A percentile compares a stretch with the other conserved stretches of the same genome.
Evolutionary conservation across 1,140 invertebrate species (phyloP).

Genomic region (Subanguina moxae): DNA sequence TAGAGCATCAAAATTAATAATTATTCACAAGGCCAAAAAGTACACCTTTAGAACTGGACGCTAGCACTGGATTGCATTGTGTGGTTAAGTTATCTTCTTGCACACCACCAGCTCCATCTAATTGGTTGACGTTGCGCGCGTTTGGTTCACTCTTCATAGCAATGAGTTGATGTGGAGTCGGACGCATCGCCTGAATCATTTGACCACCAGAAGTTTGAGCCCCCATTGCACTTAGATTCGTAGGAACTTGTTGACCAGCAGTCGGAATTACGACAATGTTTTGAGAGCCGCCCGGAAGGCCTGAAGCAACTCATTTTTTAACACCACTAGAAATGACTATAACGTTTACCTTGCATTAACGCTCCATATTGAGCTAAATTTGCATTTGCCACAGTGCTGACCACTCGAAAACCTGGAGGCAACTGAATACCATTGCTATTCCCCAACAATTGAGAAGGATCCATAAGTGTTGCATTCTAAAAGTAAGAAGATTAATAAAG

Average conservation of each 20-base stretch:
- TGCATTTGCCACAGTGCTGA: not conserved
- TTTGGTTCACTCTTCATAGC: slow-evolving; percentile 3
- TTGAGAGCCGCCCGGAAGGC: not conserved
- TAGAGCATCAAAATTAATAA: not conserved
- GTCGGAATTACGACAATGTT: not conserved
- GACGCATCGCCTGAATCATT: not conserved
- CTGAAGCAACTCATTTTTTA: not conserved
- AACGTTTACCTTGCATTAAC: not conserved
- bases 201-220: not conserved
- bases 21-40: not conserved
- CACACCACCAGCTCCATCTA: slow-evolving; percentile 1
- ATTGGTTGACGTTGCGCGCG: slow-evolving; percentile 7
- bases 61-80: too few relatives aligned
- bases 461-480: too few relatives aligned
- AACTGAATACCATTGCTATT: not conserved
- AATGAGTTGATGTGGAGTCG: not conserved
- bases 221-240: not conserved
- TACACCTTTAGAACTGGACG: slow-evolving; percentile 2
- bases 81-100: not conserved
- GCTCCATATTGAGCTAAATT: slow-evolving; percentile 2
- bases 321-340: not conserved
- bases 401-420: not conserved
- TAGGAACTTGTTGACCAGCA: not conserved
- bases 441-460: not conserved
- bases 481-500: too few relatives aligned